Conservation (phyloP, 2,888 invertebrate species). For the Oasisia sp. region DNA sequence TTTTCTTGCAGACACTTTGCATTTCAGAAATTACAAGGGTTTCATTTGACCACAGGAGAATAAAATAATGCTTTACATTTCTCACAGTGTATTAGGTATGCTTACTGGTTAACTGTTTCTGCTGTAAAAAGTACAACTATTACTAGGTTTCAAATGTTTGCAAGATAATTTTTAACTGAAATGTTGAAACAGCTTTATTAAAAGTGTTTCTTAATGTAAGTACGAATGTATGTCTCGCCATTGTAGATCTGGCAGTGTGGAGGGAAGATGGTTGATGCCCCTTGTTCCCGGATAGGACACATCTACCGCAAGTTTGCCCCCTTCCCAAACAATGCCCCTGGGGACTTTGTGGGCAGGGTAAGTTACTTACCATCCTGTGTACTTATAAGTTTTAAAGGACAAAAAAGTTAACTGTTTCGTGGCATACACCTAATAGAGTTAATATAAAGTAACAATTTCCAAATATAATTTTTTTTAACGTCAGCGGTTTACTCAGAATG, state of each 20-base stretch:
- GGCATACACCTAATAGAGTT: too few species aligned
- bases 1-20: background rate
- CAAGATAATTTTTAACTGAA: background rate
- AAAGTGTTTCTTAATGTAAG: background rate
- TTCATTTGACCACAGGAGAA: too few species aligned
- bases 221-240: background rate
- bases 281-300: constrained; percentile 92
- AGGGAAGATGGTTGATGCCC: constrained; percentile 90
- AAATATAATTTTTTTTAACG: too few species aligned
- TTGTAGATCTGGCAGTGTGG: constrained; percentile 90
- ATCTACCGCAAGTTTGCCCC: constrained; percentile 71
- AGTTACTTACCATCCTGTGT: constrained; percentile 27
- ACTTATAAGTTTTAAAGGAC: too few species aligned
- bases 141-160: background rate
- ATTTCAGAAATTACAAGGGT: background rate
- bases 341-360: constrained; percentile 82
- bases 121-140: too few species aligned
- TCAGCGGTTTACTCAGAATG: too few species aligned
- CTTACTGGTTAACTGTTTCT: too few species aligned
- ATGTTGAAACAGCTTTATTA: background rate
- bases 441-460: too few species aligned
- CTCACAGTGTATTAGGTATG: too few species aligned
- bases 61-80: too few species aligned
- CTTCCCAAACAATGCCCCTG: constrained; percentile 90
- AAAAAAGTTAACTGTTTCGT: too few species aligned